Conservation (phyloP, 2,888 invertebrate species). For the Agonopterix arenella region DNA sequence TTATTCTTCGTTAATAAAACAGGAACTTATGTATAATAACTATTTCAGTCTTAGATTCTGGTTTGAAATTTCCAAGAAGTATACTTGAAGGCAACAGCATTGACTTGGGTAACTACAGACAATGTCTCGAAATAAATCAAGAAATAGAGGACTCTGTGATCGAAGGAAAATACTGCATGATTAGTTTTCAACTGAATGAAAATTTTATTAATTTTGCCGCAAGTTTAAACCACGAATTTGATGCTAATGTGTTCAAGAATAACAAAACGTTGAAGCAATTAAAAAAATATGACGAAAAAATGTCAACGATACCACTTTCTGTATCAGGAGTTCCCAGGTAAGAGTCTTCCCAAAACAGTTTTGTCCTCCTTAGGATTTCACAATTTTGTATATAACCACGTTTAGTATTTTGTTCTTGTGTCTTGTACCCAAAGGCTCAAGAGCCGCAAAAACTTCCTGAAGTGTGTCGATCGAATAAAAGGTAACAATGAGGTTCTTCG, state of each 20-base stretch:
- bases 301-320: background rate
- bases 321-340: background rate
- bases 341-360: too few relatives aligned
- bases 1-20: background rate
- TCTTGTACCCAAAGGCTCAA: too few relatives aligned
- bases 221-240: slow-evolving; percentile 2
- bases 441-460: too few relatives aligned
- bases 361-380: too few relatives aligned
- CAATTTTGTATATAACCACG: too few relatives aligned
- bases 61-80: slow-evolving; percentile 32
- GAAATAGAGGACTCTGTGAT: slow-evolving; percentile 15
- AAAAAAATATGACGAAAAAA: background rate
- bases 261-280: background rate
- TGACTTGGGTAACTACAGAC: slow-evolving; percentile 37
- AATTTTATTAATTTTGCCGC: background rate
- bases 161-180: slow-evolving; percentile 16
- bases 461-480: too few relatives aligned
- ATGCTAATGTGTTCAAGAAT: background rate
- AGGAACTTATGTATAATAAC: slow-evolving; percentile 4
- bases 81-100: slow-evolving; percentile 21
- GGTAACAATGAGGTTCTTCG: too few relatives aligned
- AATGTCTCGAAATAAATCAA: slow-evolving; percentile 30
- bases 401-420: too few relatives aligned
- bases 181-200: background rate
- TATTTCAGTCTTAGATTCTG: slow-evolving; percentile 28